Evolutionary conservation across 2,888 invertebrate species (phyloP).

Genomic region (Drosophila paramelanica): DNA sequence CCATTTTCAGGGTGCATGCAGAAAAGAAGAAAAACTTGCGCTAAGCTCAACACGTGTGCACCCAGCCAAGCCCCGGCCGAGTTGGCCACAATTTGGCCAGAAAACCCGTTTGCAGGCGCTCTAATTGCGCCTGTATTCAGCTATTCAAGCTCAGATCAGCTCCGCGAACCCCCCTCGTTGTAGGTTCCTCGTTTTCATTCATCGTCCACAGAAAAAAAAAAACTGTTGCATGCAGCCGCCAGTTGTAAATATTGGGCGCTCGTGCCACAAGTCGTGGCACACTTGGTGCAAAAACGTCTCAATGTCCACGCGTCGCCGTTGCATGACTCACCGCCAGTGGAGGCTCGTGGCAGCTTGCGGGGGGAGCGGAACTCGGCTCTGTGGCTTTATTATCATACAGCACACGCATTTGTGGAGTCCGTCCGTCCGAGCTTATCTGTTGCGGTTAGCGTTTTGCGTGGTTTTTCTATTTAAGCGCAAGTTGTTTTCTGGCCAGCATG

Average conservation of each 20-base stretch:
- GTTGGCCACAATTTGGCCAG: slow-evolving; percentile 1
- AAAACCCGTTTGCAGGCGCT: slow-evolving; percentile 74
- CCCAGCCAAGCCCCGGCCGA: slow-evolving; percentile 53
- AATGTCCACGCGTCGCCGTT: slow-evolving; percentile 53
- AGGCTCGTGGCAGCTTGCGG: neutral
- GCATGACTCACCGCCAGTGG: slow-evolving; percentile 53
- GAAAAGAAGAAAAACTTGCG: slow-evolving; percentile 23
- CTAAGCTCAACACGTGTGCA: slow-evolving; percentile 73
- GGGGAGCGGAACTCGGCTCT: neutral
- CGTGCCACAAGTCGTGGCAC: slow-evolving; percentile 64
- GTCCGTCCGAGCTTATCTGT: slow-evolving; percentile 40
- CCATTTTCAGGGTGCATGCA: neutral
- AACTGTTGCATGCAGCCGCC: slow-evolving; percentile 70
- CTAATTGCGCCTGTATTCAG: slow-evolving; percentile 65
- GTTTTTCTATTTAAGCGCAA: slow-evolving; percentile 54
- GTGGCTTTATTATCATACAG: slow-evolving; percentile 54
- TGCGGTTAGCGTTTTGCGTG: slow-evolving; percentile 44
- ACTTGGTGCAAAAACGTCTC: slow-evolving; percentile 57
- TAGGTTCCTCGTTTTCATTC: slow-evolving; percentile 65
- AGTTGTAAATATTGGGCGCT: slow-evolving; percentile 63
- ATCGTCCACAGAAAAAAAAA: slow-evolving; percentile 36
- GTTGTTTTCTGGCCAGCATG: slow-evolving; percentile 12
- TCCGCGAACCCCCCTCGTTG: neutral
- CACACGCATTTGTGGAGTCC: slow-evolving; percentile 44
- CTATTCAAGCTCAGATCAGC: slow-evolving; percentile 7